Base-by-base conservation (phyloP, 2,113 vertebrate genomes). In the Eudyptes chrysolophus region DNA sequence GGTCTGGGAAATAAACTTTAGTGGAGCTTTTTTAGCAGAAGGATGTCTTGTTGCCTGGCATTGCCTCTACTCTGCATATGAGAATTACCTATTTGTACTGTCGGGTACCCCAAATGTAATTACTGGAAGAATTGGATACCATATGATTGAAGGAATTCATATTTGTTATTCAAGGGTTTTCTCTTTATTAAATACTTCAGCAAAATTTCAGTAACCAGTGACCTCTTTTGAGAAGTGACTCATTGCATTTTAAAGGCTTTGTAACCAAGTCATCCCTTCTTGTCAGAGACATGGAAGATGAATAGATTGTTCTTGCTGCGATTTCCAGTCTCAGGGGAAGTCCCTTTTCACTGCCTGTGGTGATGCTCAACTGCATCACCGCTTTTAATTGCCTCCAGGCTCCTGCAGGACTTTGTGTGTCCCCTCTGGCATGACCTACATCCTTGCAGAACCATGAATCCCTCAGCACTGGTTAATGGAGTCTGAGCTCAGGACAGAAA, bases 361-460 rank as follows among this genome's bases (percentile, higher is more conserved):
- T 85, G 92, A 74, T 83, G 89, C 87, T 96, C 78, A 71, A 81
- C 84, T 94, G 84, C 87, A 85, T 85, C 92, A 66, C 62, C 0
- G 4, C 84, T 85, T 95, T 87, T 94, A 95, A 95, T 94, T 92
- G 89, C 97, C 93, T 93, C 55, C 46, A 58, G 96, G 95, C 82
- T 89, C 78, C 96, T 97, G 81, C 89, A 96, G 91, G 94, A 92
- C 84, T 74, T 74, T 17, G 40, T 34, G 40, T 85, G 89, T 95
- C 93, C 93, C 92, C 82, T 95, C 93, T 94, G 95, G 94, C 89
- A 74, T 93, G 95, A 91, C 96, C 92, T 83, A 96, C 89, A 91
- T 96, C 91, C 92, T 85, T 64, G 62, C 89, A 92, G 87, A 95
- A 55, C 84, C 71, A n/a, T 1, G 46, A 83, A 22, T 96, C 89